Base-by-base conservation (phyloP, 2,113 vertebrate species). In the Eidolon helvum region DNA sequence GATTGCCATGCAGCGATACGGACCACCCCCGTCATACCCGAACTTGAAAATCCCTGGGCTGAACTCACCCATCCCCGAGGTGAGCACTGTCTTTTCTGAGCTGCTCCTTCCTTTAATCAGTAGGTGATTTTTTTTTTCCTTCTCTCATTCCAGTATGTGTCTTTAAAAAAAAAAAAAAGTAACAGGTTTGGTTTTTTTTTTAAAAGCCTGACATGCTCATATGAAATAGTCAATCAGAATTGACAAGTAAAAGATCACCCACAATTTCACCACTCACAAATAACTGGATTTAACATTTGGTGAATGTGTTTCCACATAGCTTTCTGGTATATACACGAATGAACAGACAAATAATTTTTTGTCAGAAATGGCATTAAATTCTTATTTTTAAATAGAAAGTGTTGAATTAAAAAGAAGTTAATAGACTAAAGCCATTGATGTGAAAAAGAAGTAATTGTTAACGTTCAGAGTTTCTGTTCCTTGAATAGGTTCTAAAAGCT, bases 1-100 rank as follows among this genome's bases (percentile, higher is more conserved):
- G 94, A 99, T 99, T 4, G 99, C 99, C 97, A 99, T 99, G 99
- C 99, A 99, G 98, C 96, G 99, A 74, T 99, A 99, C 15, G 99
- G 99, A 8, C 99, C 99, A 8, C 99, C 99, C 0, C 99, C 99
- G 0, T 99, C 99, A 2, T 99, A 99, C 95, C 99, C 99, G 28
- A 99, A 99, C 94, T 99, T 99, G 69, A 99, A 99, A 97, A 99
- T 99, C 94, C 99, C 99, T 0, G 99, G 99, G 48, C 98, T 99
- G 65, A 99, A 99, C 97, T 99, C 99, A 0, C 99, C 99, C 40
- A 99, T 99, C 88, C 99, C 99, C 0, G 99, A 99, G 89, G 99
- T 99, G 91, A 96, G 96, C 59, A 0, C 6, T 19, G 1, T 53
- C 5, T 12, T 75, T 66, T 7, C 6, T 48, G 35, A 16, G 12